Percentiles rank a stretch among this genome's conserved stretches.
Evolutionary conservation across 2,797 vertebrate genomes (phyloP).

Genomic region (Pachyuromys duprasi): DNA sequence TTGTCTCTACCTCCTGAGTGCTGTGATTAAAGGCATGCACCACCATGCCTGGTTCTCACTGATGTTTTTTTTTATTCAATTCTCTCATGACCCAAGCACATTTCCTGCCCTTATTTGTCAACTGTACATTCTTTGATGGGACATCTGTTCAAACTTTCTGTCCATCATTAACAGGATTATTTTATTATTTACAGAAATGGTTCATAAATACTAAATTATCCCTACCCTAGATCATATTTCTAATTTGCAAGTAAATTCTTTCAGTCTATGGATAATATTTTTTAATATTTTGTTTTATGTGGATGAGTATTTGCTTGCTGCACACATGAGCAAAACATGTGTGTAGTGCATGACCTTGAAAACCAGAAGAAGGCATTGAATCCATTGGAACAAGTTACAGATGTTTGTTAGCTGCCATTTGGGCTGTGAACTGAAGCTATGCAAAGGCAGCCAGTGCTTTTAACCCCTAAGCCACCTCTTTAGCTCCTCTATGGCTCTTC

Average conservation of each 20-base stretch:
- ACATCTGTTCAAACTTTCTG: background rate
- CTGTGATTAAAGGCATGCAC: background rate
- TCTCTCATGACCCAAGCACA: background rate
- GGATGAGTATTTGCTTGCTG: background rate
- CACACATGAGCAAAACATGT: background rate
- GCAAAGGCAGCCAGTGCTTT: background rate
- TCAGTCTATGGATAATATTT: background rate
- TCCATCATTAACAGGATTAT: background rate
- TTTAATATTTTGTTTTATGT: background rate
- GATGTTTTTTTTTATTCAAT: background rate
- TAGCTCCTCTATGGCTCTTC: background rate
- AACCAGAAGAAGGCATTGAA: background rate
- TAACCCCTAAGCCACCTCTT: background rate
- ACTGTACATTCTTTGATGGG: background rate
- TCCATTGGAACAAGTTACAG: background rate
- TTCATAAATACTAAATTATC: background rate
- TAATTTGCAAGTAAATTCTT: conserved; percentile 1
- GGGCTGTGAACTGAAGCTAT: background rate
- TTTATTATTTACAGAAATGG: background rate
- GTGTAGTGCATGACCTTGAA: background rate
- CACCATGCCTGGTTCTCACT: background rate
- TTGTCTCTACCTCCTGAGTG: background rate
- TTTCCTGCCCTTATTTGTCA: background rate
- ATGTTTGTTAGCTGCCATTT: background rate
- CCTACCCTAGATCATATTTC: background rate